Evolutionary conservation across 2,888 invertebrate species (phyloP), one percentile per base, ranked within the genome.

Genomic region (Desoria tigrina): DNA sequence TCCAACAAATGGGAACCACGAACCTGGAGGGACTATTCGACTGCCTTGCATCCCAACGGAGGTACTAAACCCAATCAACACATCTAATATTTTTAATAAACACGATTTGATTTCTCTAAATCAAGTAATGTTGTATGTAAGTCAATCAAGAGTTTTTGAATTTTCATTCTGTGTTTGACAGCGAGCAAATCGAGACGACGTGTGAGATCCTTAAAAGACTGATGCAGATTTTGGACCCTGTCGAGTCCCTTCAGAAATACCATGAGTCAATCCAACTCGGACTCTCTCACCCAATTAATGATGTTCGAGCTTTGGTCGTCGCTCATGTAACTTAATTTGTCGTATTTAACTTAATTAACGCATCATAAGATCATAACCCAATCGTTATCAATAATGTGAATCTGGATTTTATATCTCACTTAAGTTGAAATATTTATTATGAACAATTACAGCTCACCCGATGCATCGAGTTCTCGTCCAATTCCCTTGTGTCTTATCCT

Each of bases 171-270:
- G 42, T 1, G 21, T n/a, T n/a, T n/a, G n/a, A n/a, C n/a, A 76
- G 74, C 42, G 67, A 68, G 27, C 65, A 74, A 60, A 68, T 74
- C 21, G 66, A 72, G 60, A 61, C 61, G 16, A 68, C 73, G 0
- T 74, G 76, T 60, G 73, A 70, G 39, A 74, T 76, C 50, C 42
- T 76, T 59, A 74, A 68, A 57, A 66, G 66, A 28, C 42, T 76
- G 28, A 76, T 76, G 76, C 14, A 65, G 16, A 69, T 76, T 27
- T 63, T 70, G 0, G 66, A 76, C 60, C 72, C 76, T 24, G 58
- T 63, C 1, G 63, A 65, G 11, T 69, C 69, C 24, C 56, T 76
- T 11, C 53, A 72, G 26, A 72, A 69, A 42, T 76, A 76, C 27
- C 63, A 68, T 42, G 70, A 72, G 42, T 66, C 69, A n/a, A 73